Evolutionary conservation across 2,888 invertebrate species (phyloP).

Genomic region (Steromphala cineraria): DNA sequence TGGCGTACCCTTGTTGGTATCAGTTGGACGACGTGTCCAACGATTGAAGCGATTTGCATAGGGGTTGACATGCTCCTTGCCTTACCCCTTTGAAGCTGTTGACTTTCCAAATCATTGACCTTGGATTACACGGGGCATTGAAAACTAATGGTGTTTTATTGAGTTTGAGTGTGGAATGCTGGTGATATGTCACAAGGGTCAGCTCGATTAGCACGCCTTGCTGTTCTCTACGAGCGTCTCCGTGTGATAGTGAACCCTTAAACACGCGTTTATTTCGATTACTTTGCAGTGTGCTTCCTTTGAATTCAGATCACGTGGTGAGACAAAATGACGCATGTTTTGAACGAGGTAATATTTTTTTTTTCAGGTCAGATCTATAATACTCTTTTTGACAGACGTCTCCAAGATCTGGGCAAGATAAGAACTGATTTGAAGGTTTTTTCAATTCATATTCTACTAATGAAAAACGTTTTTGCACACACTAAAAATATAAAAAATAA

Average conservation of each 20-base stretch:
- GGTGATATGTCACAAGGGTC: neutral
- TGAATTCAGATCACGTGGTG: too few species aligned
- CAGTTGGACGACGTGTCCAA: neutral
- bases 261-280: neutral
- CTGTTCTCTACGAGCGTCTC: neutral
- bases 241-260: neutral
- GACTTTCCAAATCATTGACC: neutral
- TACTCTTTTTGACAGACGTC: too few species aligned
- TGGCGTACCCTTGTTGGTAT: neutral
- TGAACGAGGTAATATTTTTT: too few species aligned
- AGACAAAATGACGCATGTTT: too few species aligned
- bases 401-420: too few species aligned
- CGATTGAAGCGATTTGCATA: neutral
- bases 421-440: too few species aligned
- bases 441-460: too few species aligned
- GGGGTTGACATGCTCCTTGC: neutral
- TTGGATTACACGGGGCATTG: neutral
- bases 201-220: neutral
- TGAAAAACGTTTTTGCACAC: too few species aligned
- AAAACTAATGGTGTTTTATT: slow-evolving; percentile 1
- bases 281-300: neutral
- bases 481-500: too few species aligned
- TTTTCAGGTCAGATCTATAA: too few species aligned
- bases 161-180: neutral
- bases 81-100: neutral